Conservation (phyloP, 2,113 vertebrate species). For the Diphyllodes magnificus region DNA sequence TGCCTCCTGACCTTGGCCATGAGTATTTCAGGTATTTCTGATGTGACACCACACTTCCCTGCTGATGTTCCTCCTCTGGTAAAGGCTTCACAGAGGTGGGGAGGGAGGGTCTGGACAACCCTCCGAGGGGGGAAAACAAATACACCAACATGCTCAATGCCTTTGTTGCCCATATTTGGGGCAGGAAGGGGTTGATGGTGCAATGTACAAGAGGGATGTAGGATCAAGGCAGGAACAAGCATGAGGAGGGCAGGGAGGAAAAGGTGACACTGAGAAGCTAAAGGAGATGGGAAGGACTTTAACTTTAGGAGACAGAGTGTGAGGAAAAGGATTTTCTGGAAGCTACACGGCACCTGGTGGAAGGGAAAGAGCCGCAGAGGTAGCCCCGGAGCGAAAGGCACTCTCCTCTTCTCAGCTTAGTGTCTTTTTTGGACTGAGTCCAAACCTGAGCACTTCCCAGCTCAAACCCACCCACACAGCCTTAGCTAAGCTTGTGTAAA, state of each 20-base stretch:
- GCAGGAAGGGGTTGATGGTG: not conserved
- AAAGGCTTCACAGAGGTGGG: not conserved
- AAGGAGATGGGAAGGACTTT: not conserved
- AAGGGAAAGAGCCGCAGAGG: not conserved
- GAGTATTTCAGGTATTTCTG: not conserved
- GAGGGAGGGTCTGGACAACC: not conserved
- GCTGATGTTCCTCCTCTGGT: not conserved
- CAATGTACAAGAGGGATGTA: not conserved
- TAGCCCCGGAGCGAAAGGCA: accelerated
- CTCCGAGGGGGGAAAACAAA: not conserved
- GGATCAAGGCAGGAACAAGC: not conserved
- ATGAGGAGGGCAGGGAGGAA: not conserved
- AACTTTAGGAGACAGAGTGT: not conserved
- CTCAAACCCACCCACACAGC: not conserved
- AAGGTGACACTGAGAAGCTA: not conserved
- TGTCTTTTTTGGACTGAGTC: not conserved
- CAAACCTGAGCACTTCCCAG: not conserved
- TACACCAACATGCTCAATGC: not conserved
- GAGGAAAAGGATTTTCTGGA: not conserved
- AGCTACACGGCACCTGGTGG: not conserved
- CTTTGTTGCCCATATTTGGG: not conserved
- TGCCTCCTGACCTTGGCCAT: not conserved
- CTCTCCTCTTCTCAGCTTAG: not conserved
- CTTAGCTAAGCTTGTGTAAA: not conserved
- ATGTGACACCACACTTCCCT: not conserved